Evolutionary conservation across 1,140 invertebrate species (phyloP).

Genomic region (Polypedilum pembai): DNA sequence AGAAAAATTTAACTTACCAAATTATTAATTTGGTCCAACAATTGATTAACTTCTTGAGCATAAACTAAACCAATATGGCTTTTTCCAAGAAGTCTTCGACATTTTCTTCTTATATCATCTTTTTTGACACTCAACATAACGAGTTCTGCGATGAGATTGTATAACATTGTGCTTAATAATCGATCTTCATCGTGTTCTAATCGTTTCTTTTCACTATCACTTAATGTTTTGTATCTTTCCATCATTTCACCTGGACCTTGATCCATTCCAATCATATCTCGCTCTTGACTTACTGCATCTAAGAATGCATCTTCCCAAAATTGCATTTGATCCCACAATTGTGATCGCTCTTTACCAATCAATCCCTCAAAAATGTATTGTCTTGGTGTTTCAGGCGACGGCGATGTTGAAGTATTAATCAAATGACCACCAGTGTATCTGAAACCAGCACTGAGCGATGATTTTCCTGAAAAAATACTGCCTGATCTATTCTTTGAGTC

Average conservation of each 20-base stretch:
- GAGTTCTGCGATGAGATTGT: conserved; percentile 94
- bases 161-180: conserved; percentile 88
- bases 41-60: conserved; percentile 93
- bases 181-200: conserved; percentile 98
- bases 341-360: conserved; percentile 58
- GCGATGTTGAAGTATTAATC: conserved; percentile 72
- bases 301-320: conserved; percentile 99
- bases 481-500: conserved; percentile 69
- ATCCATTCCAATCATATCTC: conserved; percentile 99
- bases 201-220: conserved; percentile 88
- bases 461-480: conserved; percentile 89
- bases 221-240: conserved; percentile 91
- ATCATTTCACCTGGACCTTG: conserved; percentile 99
- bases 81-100: conserved; percentile 89
- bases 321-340: conserved; percentile 95
- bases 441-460: conserved; percentile 78
- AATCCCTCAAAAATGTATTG: conserved; percentile 89
- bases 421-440: conserved; percentile 82
- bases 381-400: conserved; percentile 75
- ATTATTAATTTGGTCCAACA: conserved; percentile 91
- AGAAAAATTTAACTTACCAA: conserved; percentile 58
- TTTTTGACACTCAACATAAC: conserved; percentile 88
- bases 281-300: conserved; percentile 96
- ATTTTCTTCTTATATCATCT: conserved; percentile 80
- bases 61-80: conserved; percentile 97